Percentiles rank a stretch among this genome's conserved stretches.
Conservation (phyloP, 1,140 invertebrate genomes). For the Phymastichus coffea region DNA sequence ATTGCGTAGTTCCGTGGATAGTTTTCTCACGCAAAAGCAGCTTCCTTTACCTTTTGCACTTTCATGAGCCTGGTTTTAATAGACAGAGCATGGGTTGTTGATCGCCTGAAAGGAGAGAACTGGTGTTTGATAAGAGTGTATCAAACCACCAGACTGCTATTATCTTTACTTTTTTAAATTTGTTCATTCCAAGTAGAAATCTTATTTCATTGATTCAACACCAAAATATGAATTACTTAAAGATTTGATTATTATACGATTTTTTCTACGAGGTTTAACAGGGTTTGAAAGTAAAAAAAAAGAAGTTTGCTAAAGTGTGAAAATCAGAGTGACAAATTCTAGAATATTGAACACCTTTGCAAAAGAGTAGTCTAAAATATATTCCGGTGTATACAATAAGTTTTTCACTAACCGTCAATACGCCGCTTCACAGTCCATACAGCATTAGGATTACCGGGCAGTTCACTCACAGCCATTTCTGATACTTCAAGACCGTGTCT, state of each 20-base stretch:
- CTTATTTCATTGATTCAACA: background rate
- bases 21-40: too few species aligned
- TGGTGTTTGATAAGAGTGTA: slow-evolving; percentile 67
- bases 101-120: slow-evolving; percentile 65
- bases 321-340: too few species aligned
- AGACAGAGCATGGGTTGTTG: slow-evolving; percentile 50
- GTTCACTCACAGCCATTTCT: slow-evolving; percentile 99
- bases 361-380: too few species aligned
- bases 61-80: slow-evolving; percentile 45
- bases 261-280: background rate
- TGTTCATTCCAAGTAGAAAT: slow-evolving; percentile 1
- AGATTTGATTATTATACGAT: background rate
- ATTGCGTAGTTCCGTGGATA: too few species aligned
- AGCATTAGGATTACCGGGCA: slow-evolving; percentile 98
- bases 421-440: slow-evolving; percentile 99
- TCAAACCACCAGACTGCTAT: slow-evolving; percentile 58
- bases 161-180: slow-evolving; percentile 41
- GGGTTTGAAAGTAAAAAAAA: too few species aligned
- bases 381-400: too few species aligned
- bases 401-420: slow-evolving; percentile 91
- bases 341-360: too few species aligned
- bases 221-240: background rate
- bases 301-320: too few species aligned
- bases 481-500: slow-evolving; percentile 97
- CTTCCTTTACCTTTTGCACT: slow-evolving; percentile 50